Evolutionary conservation across 2,113 vertebrate genomes (phyloP).

Genomic region (Spermophilus dauricus): DNA sequence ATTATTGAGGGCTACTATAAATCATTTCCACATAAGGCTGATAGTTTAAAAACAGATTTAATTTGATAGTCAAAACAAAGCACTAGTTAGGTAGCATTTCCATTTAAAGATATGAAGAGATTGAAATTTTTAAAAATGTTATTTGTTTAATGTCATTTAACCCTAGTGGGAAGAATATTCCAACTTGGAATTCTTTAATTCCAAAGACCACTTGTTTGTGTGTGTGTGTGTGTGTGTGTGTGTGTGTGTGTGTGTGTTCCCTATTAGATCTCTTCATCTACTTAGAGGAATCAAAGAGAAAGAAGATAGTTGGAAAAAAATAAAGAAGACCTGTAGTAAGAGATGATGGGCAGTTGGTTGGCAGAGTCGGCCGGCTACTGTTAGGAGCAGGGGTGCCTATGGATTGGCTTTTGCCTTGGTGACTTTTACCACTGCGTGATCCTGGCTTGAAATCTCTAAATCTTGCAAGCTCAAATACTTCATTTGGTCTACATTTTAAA

Average conservation of each 20-base stretch:
- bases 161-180: background rate
- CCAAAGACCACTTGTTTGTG: background rate
- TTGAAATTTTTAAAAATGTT: background rate
- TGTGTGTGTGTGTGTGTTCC: background rate
- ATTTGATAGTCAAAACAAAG: conserved; percentile 29
- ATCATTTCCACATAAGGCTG: background rate
- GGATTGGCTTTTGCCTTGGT: background rate
- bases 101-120: conserved; percentile 19
- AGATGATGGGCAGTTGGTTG: background rate
- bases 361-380: background rate
- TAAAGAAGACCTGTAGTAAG: background rate
- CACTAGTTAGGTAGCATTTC: background rate
- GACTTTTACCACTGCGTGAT: background rate
- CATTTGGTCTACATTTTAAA: background rate
- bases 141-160: conserved; percentile 14
- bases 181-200: background rate
- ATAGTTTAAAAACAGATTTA: conserved; percentile 24
- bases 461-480: background rate
- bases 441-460: background rate
- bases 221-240: background rate
- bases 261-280: background rate
- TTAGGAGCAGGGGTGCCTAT: background rate
- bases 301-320: background rate
- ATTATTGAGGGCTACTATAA: background rate
- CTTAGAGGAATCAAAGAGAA: background rate